Base-by-base conservation (phyloP, 2,797 vertebrate genomes). In the Platalea minor region DNA sequence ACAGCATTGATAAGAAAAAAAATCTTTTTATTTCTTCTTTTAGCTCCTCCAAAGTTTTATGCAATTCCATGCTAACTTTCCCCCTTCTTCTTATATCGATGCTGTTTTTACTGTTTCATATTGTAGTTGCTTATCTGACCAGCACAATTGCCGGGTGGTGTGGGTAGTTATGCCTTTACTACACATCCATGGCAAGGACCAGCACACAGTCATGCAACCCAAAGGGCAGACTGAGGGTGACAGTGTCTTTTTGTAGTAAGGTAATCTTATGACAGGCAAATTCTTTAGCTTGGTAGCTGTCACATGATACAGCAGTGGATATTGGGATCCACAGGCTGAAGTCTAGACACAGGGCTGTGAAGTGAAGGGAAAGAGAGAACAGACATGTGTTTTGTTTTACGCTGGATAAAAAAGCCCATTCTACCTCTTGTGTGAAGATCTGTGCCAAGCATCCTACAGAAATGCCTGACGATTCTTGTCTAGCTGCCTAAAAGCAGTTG, bases 351-450 rank as follows among this genome's bases (percentile, higher is more conserved):
- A 65, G 10, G 7, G 9, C n/a, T 51, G 4, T 56, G 54, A 70
- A 68, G 7, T 15, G 6, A 57, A 67, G 8, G 1, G 9, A 59
- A 79, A 76, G 48, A 68, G 29, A 54, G 39, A 50, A 65, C 15
- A 45, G 3, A 29, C 0, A 0, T 29, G n/a, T 13, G 2, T 28
- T 65, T 35, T 35, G 3, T 21, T 84, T 68, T 48, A 48, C 4
- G 18, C 9, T 29, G 23, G 15, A 13, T 10, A 3, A 35, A 31
- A 57, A 63, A 26, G 10, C 5, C 7, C 3, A 20, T 29, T 64
- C 13, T 45, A 19, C 8, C 7, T 37, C 12, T 54, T 33, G 5
- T 13, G 0, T 61, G 29, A 65, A 76, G 11, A 23, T 65, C 46
- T 7, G 2, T 65, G 37, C 31, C 37, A 76, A 81, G 28, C 14